Evolutionary conservation across 2,888 invertebrate genomes (phyloP).

Genomic region (Autographa gamma): DNA sequence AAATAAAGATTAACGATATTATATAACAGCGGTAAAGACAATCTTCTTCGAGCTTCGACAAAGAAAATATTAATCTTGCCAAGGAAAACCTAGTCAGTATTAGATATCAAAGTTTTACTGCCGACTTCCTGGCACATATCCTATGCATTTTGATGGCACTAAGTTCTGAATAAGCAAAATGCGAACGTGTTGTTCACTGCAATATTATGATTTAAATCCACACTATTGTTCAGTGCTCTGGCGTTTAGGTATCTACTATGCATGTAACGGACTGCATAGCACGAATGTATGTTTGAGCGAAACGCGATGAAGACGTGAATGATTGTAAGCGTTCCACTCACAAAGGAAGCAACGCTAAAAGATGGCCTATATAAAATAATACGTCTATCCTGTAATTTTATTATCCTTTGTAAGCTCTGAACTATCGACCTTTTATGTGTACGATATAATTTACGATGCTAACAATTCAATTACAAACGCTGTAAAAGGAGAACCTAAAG

Average conservation of each 20-base stretch:
- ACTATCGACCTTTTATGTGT: constrained; percentile 12
- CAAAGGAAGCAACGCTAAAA: neutral
- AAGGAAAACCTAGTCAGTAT: constrained; percentile 44
- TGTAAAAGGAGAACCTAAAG: constrained; percentile 23
- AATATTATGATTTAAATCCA: constrained; percentile 42
- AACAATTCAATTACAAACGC: constrained; percentile 38
- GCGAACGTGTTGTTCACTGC: constrained; percentile 38
- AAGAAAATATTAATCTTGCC: constrained; percentile 43
- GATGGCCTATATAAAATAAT: constrained; percentile 3
- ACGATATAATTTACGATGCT: constrained; percentile 19
- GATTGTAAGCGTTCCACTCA: neutral
- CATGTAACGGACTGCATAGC: constrained; percentile 22
- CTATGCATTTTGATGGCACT: constrained; percentile 56
- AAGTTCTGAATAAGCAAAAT: constrained; percentile 58
- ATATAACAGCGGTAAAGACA: constrained; percentile 15
- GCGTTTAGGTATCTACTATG: constrained; percentile 10
- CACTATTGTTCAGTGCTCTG: constrained; percentile 18
- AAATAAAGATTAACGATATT: constrained; percentile 13
- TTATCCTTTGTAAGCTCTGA: constrained; percentile 17
- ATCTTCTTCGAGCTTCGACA: constrained; percentile 24
- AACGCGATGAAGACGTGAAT: constrained; percentile 6
- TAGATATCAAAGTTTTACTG: constrained; percentile 56
- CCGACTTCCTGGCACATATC: constrained; percentile 48
- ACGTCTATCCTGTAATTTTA: constrained; percentile 27
- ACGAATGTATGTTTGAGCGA: constrained; percentile 26